These are phyloP conservation scores for Buphagus erythrorhynchus DNA, from an alignment of 2,797 vertebrate species.

Conservation along the genomic window DNA sequence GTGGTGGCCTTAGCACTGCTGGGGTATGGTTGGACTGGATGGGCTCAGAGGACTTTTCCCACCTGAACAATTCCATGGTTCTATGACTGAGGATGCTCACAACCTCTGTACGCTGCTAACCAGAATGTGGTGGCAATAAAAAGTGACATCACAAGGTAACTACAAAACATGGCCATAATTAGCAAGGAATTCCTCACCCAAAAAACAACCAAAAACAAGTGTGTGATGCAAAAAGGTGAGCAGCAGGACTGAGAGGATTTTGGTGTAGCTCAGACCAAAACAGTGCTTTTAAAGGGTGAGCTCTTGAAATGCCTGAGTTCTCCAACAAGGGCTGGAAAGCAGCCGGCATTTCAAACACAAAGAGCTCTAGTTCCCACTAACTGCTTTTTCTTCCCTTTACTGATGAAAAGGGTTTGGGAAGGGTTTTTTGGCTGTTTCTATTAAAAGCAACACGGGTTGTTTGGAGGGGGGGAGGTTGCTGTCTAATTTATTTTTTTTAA, in stretches of 20 bases:
- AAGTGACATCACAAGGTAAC: background rate
- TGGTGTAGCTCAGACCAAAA: background rate
- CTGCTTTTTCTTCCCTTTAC: background rate
- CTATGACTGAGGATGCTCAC: background rate
- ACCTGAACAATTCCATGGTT: background rate
- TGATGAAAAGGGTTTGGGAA: background rate
- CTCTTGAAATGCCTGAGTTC: background rate
- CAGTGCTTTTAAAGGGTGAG: background rate
- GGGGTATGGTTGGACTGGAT: background rate
- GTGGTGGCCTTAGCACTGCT: background rate
- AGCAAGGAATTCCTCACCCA: background rate
- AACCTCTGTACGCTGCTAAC: accelerated
- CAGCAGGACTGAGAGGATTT: background rate
- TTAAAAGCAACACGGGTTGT: background rate
- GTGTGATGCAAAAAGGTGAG: accelerated
- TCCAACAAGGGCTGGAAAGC: background rate
- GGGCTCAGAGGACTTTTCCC: background rate
- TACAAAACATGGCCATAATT: background rate
- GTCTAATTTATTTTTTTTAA: background rate
- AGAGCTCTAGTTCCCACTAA: background rate
- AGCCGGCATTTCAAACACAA: background rate
- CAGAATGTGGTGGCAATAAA: background rate
- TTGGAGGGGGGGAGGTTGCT: background rate
- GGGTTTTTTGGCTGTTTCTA: background rate
- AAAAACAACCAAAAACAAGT: accelerated